Percentiles rank a stretch among this genome's conserved stretches.
Conservation (phyloP, 2,888 invertebrate species). For the Drosophila neotestacea region DNA sequence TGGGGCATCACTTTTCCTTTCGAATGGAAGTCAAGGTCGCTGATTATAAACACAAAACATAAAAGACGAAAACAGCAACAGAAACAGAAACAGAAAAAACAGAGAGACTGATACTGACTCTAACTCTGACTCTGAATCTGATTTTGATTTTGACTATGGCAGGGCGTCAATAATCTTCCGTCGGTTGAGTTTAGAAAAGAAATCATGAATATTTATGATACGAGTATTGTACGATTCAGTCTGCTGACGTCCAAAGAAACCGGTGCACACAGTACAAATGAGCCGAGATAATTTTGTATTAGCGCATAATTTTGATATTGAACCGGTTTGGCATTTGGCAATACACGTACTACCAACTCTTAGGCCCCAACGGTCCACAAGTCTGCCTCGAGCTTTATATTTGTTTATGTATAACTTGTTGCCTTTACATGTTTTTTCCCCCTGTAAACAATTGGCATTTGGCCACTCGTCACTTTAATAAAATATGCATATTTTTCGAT, state of each 20-base stretch:
- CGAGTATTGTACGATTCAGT: constrained; percentile 33
- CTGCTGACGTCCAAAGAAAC: constrained; percentile 51
- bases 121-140: background rate
- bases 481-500: constrained; percentile 36
- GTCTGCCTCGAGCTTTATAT: constrained; percentile 20
- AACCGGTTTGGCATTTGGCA: constrained; percentile 67
- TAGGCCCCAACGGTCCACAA: background rate
- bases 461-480: constrained; percentile 24
- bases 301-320: constrained; percentile 55
- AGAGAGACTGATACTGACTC: constrained; percentile 2
- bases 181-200: constrained; percentile 53
- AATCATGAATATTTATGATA: constrained; percentile 70
- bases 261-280: constrained; percentile 39
- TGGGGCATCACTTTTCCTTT: constrained; percentile 73
- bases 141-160: background rate
- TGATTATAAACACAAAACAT: constrained; percentile 32
- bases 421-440: background rate
- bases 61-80: constrained; percentile 39
- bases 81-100: constrained; percentile 25
- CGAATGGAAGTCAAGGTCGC: constrained; percentile 75
- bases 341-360: constrained; percentile 16
- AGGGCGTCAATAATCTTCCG: constrained; percentile 23
- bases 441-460: constrained; percentile 23
- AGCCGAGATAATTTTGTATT: constrained; percentile 36
- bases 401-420: constrained; percentile 13